Evolutionary conservation across 2,888 invertebrate species (phyloP).

Genomic region (Troides helena): DNA sequence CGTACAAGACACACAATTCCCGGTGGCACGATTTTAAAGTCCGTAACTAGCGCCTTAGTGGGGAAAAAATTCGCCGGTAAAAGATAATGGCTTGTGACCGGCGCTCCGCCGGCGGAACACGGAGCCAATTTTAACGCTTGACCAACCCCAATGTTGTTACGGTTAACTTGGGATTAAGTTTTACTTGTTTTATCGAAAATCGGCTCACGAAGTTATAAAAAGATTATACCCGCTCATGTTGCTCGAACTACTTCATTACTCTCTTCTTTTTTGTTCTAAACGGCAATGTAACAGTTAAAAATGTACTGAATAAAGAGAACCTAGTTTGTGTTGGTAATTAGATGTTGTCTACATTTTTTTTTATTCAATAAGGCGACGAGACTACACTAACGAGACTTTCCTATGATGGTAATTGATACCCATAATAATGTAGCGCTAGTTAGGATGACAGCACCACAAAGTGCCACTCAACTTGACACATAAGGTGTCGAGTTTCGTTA

Average conservation of each 20-base stretch:
- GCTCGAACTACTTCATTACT: not conserved
- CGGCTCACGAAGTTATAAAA: constrained; percentile 15
- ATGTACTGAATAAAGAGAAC: too few relatives aligned
- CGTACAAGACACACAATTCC: constrained; percentile 33
- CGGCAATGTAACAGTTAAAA: too few relatives aligned
- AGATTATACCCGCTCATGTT: constrained; percentile 6
- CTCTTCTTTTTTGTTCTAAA: not conserved
- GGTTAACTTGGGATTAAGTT: constrained; percentile 29
- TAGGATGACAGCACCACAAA: too few relatives aligned
- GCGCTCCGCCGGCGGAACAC: constrained; percentile 18
- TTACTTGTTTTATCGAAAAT: constrained; percentile 27
- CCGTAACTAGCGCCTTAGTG: constrained; percentile 24
- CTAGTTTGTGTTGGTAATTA: too few relatives aligned
- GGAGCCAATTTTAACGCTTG: constrained; percentile 29
- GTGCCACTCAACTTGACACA: too few relatives aligned
- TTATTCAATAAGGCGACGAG: too few relatives aligned
- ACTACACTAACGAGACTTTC: too few relatives aligned
- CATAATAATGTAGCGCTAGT: too few relatives aligned
- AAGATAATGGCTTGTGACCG: constrained; percentile 32
- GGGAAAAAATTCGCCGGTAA: constrained; percentile 29
- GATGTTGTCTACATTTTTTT: too few relatives aligned
- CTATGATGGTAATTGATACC: too few relatives aligned
- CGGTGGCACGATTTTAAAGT: constrained; percentile 28
- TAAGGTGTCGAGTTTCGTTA: too few relatives aligned
- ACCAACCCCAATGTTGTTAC: constrained; percentile 26